These are phyloP conservation scores for Strigamia maritima DNA, from an alignment of 2,888 invertebrate species.

Conservation along the genomic window DNA sequence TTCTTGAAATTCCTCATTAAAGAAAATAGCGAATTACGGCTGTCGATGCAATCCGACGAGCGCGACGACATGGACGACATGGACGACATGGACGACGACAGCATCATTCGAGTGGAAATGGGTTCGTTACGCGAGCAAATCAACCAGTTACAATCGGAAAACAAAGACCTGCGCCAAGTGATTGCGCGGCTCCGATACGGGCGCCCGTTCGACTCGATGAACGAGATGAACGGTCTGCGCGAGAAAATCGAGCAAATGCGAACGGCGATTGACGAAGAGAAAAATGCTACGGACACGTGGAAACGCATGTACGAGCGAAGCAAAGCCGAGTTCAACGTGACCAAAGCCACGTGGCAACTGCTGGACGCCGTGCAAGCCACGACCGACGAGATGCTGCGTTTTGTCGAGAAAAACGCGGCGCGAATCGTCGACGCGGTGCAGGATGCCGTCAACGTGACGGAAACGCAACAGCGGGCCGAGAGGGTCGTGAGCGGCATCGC, in stretches of 20 bases:
- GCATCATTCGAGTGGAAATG: slow-evolving; percentile 36
- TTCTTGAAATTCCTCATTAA: slow-evolving; percentile 37
- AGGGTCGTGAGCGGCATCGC: not conserved
- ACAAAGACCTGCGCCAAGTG: slow-evolving; percentile 43
- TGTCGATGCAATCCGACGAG: not conserved
- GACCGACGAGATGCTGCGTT: not conserved
- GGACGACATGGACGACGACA: slow-evolving; percentile 31
- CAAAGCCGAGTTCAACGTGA: not conserved
- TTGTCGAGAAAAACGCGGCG: not conserved
- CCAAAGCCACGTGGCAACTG: not conserved
- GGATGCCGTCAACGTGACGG: not conserved
- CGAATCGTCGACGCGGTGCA: not conserved
- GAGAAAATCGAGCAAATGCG: slow-evolving; percentile 26
- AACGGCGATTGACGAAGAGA: slow-evolving; percentile 5
- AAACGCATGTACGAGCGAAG: not conserved
- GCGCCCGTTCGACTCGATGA: slow-evolving; percentile 11
- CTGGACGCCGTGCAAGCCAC: not conserved
- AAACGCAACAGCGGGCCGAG: not conserved
- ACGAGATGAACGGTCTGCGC: not conserved
- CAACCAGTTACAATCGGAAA: slow-evolving; percentile 43
- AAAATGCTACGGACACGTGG: slow-evolving; percentile 23
- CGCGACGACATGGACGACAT: too few relatives aligned
- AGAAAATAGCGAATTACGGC: slow-evolving; percentile 42
- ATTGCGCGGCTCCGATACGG: slow-evolving; percentile 43
- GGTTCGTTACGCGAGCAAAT: slow-evolving; percentile 42